phyloP scores from a whole-genome alignment of 2,797 vertebrate genomes.

The Bradypodion pumilum region DNA sequence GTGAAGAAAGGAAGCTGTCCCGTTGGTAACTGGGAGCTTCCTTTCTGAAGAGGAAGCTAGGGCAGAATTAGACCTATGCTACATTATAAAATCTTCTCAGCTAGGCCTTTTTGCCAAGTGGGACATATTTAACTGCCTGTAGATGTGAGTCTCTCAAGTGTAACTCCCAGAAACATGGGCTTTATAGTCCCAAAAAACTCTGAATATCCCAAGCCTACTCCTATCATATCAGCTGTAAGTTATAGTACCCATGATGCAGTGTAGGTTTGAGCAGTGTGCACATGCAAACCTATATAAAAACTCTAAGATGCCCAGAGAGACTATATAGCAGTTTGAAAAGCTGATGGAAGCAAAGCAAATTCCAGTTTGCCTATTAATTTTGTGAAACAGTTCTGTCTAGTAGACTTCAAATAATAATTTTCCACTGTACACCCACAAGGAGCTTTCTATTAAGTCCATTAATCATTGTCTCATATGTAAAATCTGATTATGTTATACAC shows the following conservation, averaged over 20 bases:
- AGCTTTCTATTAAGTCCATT: neutral
- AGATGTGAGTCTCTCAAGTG: too few relatives aligned
- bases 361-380: neutral
- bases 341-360: neutral
- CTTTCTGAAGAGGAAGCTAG: too few relatives aligned
- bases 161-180: too few relatives aligned
- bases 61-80: too few relatives aligned
- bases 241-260: neutral
- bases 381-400: neutral
- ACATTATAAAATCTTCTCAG: too few relatives aligned
- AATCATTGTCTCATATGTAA: constrained; percentile 9
- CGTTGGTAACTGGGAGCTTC: too few relatives aligned
- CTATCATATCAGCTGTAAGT: neutral
- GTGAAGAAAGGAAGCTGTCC: too few relatives aligned
- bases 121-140: too few relatives aligned
- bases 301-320: neutral
- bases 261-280: neutral
- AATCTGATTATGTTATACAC: constrained; percentile 36
- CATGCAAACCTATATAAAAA: neutral
- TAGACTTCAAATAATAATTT: neutral
- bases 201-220: too few relatives aligned
- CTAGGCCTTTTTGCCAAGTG: too few relatives aligned
- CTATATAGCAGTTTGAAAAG: neutral
- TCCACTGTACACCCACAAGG: neutral
- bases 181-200: too few relatives aligned